Percentiles rank a stretch among this genome's conserved stretches.
Conservation (phyloP, 2,113 vertebrate genomes). For the Epinephelus moara region DNA sequence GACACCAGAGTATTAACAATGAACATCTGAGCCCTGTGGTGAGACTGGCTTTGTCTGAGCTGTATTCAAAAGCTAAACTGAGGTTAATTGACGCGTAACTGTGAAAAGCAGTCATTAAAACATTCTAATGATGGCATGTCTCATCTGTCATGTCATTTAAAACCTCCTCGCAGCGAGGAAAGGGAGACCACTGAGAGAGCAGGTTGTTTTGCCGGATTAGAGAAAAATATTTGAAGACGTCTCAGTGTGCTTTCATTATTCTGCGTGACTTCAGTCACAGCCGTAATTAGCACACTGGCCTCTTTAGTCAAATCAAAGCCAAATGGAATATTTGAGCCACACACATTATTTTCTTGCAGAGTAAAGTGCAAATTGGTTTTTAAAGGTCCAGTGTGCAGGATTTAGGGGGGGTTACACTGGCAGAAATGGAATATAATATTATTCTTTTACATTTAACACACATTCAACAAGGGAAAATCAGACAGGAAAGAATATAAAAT, state of each 20-base stretch:
- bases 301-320: constrained; percentile 26
- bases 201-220: not conserved
- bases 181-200: not conserved
- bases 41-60: not conserved
- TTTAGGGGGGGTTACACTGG: too few relatives aligned
- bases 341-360: not conserved
- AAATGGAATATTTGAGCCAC: constrained; percentile 21
- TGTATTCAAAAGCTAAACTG: constrained; percentile 4
- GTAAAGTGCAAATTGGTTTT: not conserved
- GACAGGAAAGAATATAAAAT: too few relatives aligned
- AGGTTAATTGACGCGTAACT: not conserved
- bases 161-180: not conserved
- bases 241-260: constrained; percentile 44
- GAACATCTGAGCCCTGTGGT: not conserved
- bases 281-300: constrained; percentile 18
- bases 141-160: constrained; percentile 22
- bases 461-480: too few relatives aligned
- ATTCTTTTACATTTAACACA: too few relatives aligned
- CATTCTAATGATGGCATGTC: constrained; percentile 6
- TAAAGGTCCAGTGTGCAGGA: not conserved
- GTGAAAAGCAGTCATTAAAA: constrained; percentile 24
- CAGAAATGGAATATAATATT: too few relatives aligned
- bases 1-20: not conserved
- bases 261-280: constrained; percentile 44
- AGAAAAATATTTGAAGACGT: constrained; percentile 17